These are phyloP conservation scores for Flexamia atlantica DNA, from an alignment of 2,888 invertebrate genomes.

Conservation along the genomic window DNA sequence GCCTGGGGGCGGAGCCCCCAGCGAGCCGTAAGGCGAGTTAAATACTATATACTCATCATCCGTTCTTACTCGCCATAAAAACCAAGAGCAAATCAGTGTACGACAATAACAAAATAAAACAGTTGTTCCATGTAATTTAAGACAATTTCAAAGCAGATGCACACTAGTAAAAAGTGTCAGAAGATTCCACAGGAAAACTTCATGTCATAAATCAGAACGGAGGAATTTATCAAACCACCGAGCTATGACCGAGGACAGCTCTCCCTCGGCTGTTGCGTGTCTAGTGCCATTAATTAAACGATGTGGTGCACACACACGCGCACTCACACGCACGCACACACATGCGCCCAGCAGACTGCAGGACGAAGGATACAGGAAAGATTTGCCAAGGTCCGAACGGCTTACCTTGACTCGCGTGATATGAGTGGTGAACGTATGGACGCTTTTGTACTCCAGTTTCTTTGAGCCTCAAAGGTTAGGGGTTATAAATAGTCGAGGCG, in stretches of 20 bases:
- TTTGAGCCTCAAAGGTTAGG: slow-evolving; percentile 37
- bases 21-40: too few species aligned
- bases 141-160: too few species aligned
- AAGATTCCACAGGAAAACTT: not conserved
- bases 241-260: not conserved
- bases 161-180: not conserved
- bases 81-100: too few species aligned
- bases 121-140: too few species aligned
- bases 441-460: slow-evolving; percentile 49
- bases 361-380: slow-evolving; percentile 34
- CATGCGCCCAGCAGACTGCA: not conserved
- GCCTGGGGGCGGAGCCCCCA: too few species aligned
- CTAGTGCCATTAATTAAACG: slow-evolving; percentile 44
- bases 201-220: not conserved
- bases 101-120: too few species aligned
- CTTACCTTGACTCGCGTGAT: slow-evolving; percentile 23
- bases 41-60: too few species aligned
- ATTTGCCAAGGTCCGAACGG: slow-evolving; percentile 24
- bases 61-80: too few species aligned
- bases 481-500: slow-evolving; percentile 19
- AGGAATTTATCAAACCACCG: slow-evolving; percentile 6
- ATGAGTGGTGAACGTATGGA: slow-evolving; percentile 23
- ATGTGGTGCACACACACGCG: slow-evolving; percentile 7
- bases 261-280: slow-evolving; percentile 15
- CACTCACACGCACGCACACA: slow-evolving; percentile 1